A percentile compares a stretch with the other conserved stretches of the same genome.
Conservation (phyloP, 2,888 invertebrate species). For the Sussaba pulchella region DNA sequence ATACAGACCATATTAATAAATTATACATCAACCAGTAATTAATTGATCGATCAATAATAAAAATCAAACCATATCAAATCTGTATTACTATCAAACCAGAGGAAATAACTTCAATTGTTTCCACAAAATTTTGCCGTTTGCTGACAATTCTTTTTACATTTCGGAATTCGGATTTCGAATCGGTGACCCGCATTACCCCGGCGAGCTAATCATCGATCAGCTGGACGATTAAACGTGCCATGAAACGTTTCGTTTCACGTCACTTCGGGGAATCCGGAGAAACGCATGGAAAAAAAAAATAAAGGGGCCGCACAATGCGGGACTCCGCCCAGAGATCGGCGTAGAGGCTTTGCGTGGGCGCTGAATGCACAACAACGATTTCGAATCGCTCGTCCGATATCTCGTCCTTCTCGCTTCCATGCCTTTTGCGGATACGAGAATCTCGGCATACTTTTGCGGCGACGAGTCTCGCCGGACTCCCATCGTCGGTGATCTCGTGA, state of each 20-base stretch:
- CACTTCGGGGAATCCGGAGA: neutral
- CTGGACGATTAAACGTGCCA: neutral
- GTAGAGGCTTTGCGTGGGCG: slow-evolving; percentile 65
- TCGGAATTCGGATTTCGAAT: neutral
- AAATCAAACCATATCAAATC: too few relatives aligned
- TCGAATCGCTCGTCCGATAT: slow-evolving; percentile 54
- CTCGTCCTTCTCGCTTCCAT: slow-evolving; percentile 66
- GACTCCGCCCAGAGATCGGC: slow-evolving; percentile 6
- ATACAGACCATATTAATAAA: too few relatives aligned
- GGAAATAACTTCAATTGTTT: too few relatives aligned
- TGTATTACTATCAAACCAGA: too few relatives aligned
- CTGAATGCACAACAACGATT: slow-evolving; percentile 43
- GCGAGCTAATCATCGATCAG: neutral
- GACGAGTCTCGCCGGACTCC: slow-evolving; percentile 40
- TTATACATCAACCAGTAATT: too few relatives aligned
- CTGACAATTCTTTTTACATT: too few relatives aligned
- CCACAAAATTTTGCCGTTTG: too few relatives aligned
- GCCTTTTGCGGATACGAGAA: slow-evolving; percentile 68
- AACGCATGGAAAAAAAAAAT: slow-evolving; percentile 8
- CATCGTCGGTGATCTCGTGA: slow-evolving; percentile 36
- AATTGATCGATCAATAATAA: too few relatives aligned
- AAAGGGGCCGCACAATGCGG: neutral
- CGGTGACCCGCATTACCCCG: slow-evolving; percentile 8
- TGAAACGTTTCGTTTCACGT: slow-evolving; percentile 11
- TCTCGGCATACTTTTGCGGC: slow-evolving; percentile 57